These are phyloP conservation scores for Bombus superbus DNA, from an alignment of 1,140 invertebrate genomes.

Conservation along the genomic window DNA sequence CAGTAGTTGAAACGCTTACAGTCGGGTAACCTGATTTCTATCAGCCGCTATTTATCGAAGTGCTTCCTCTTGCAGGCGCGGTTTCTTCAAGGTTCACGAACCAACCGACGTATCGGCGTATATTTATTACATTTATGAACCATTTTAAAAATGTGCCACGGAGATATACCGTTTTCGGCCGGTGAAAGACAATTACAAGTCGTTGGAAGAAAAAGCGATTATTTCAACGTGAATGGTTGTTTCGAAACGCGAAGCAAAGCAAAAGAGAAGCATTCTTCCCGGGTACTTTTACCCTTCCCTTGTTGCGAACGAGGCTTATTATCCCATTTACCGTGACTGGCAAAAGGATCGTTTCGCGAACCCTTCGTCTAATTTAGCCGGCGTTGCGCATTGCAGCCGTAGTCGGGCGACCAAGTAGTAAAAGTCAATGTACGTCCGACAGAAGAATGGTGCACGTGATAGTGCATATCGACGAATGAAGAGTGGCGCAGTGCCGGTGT, in stretches of 20 bases:
- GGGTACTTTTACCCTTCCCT: background rate
- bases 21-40: conserved; percentile 24
- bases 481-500: conserved; percentile 69
- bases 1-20: background rate
- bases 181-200: background rate
- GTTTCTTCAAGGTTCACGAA: background rate
- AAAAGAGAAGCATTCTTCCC: background rate
- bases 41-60: background rate
- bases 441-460: conserved; percentile 46
- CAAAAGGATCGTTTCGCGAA: conserved; percentile 5
- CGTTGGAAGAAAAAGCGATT: no score
- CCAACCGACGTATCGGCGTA: background rate
- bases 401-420: conserved; percentile 24
- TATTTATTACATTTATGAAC: no score
- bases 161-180: no score
- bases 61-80: background rate
- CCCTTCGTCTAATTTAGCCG: background rate
- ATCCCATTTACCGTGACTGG: background rate
- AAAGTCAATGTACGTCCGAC: conserved; percentile 58
- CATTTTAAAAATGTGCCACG: no score
- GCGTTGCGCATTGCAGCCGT: conserved; percentile 49
- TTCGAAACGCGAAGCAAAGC: background rate
- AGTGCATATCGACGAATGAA: conserved; percentile 42
- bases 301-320: background rate
- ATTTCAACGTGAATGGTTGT: background rate